Conservation (phyloP, 2,888 invertebrate genomes). For the Morpho deidamia region DNA sequence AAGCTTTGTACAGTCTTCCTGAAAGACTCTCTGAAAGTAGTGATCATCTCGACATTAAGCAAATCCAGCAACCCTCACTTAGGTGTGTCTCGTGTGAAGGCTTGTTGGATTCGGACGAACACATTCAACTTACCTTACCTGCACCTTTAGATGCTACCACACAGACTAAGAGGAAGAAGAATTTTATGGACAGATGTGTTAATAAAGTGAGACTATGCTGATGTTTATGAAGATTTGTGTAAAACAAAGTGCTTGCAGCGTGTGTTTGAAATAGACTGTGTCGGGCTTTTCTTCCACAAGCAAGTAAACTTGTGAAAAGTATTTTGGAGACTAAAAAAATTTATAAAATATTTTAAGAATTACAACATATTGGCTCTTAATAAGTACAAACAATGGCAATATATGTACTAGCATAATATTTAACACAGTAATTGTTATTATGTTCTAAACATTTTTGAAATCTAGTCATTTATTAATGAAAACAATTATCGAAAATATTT, state of each 20-base stretch:
- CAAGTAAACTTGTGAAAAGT: conserved; percentile 22
- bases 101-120: conserved; percentile 73
- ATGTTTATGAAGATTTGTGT: conserved; percentile 46
- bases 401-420: too few relatives aligned
- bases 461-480: too few relatives aligned
- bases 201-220: conserved; percentile 88
- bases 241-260: conserved; percentile 47
- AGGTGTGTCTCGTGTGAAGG: conserved; percentile 81
- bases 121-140: conserved; percentile 76
- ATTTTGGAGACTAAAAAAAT: conserved; percentile 11
- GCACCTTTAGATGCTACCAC: conserved; percentile 77
- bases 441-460: too few relatives aligned
- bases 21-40: conserved; percentile 65
- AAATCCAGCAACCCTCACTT: conserved; percentile 53
- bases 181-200: conserved; percentile 91
- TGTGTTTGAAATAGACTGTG: conserved; percentile 55
- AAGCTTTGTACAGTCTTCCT: conserved; percentile 62
- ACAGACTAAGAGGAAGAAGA: conserved; percentile 83
- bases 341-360: too few relatives aligned
- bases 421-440: too few relatives aligned
- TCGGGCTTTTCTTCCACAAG: conserved; percentile 11
- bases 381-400: too few relatives aligned
- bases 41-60: conserved; percentile 51
- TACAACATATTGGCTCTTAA: too few relatives aligned
- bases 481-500: too few relatives aligned